Conservation (phyloP, 2,113 vertebrate species). For the Barnardius zonarius region DNA sequence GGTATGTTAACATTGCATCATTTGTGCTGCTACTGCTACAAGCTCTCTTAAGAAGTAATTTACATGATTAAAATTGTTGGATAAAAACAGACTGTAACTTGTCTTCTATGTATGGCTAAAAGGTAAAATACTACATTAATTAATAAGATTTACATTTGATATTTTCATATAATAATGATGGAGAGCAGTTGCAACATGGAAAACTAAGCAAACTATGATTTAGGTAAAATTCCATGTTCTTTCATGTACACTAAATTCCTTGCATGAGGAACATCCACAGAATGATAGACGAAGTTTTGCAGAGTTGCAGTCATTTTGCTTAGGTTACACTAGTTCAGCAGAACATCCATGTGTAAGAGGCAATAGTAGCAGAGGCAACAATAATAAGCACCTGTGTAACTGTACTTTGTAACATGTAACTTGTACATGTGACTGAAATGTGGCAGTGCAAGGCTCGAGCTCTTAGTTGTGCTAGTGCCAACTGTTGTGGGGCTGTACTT, state of each 20-base stretch:
- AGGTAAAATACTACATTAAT: background rate
- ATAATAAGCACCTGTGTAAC: background rate
- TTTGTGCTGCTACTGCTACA: background rate
- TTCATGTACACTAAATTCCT: background rate
- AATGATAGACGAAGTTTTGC: background rate
- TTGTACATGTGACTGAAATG: background rate
- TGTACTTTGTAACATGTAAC: background rate
- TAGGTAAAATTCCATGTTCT: background rate
- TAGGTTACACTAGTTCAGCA: background rate
- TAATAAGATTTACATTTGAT: background rate
- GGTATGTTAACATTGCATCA: slow-evolving; percentile 71
- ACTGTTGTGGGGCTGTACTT: background rate
- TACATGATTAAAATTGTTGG: background rate
- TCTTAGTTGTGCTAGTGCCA: background rate
- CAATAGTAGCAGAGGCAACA: background rate
- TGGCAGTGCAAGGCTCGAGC: background rate
- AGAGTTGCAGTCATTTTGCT: background rate
- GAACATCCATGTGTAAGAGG: background rate
- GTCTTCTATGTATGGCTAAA: background rate
- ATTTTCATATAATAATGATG: background rate
- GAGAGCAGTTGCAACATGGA: background rate
- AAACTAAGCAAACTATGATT: background rate
- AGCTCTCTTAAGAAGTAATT: background rate
- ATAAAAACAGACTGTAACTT: background rate
- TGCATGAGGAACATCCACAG: background rate